Evolutionary conservation across 2,888 invertebrate genomes (phyloP).

Genomic region (Parascotia fuliginaria): DNA sequence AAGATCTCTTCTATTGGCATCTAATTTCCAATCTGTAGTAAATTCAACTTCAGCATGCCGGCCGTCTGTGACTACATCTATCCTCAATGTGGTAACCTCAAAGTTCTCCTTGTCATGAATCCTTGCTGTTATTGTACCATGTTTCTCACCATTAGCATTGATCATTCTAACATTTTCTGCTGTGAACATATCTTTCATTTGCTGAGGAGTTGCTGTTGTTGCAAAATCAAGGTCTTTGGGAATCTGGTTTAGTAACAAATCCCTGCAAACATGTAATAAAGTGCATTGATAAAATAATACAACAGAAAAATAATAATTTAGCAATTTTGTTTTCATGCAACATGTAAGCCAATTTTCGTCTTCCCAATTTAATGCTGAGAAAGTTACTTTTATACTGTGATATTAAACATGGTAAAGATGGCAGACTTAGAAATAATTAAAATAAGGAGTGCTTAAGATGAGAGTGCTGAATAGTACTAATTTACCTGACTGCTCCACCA

Average conservation of each 20-base stretch:
- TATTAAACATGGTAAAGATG: no score
- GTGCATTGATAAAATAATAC: neutral
- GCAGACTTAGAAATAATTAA: no score
- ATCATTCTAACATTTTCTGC: conserved; percentile 95
- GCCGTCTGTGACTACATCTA: conserved; percentile 97
- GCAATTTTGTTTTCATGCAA: no score
- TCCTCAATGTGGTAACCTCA: conserved; percentile 96
- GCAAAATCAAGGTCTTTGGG: conserved; percentile 99
- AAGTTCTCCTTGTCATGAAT: conserved; percentile 98
- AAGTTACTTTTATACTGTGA: no score
- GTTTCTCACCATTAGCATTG: conserved; percentile 95
- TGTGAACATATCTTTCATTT: conserved; percentile 98
- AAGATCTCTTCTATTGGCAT: conserved; percentile 97
- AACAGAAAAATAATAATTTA: no score
- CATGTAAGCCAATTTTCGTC: no score
- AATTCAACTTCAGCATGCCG: conserved; percentile 98
- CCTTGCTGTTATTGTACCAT: conserved; percentile 97
- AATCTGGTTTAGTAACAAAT: conserved; percentile 90
- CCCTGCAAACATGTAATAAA: conserved; percentile 76
- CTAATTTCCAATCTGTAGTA: conserved; percentile 96
- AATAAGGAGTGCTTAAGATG: neutral
- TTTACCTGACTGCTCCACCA: conserved; percentile 96
- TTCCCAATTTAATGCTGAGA: no score
- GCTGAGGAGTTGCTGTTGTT: conserved; percentile 96
- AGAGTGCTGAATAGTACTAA: neutral